Conservation (phyloP, 2,888 invertebrate genomes). For the Drepanosiphum platanoidis region DNA sequence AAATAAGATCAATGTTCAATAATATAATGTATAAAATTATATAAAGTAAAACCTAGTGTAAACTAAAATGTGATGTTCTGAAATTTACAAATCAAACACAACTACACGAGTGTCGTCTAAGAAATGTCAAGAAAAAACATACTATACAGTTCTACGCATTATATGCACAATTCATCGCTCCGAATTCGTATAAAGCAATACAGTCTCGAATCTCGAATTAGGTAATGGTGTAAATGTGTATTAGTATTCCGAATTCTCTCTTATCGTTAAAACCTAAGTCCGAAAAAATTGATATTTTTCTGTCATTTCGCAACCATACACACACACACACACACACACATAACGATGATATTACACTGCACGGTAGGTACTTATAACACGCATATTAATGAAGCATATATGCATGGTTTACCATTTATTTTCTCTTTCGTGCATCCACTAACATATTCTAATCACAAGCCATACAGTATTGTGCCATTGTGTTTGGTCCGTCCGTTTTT, state of each 20-base stretch:
- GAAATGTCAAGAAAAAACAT: too few relatives aligned
- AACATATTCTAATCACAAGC: slow-evolving; percentile 34
- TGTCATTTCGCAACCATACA: background rate
- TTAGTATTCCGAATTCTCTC: background rate
- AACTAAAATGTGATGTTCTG: too few relatives aligned
- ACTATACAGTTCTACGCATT: too few relatives aligned
- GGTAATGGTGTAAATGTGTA: too few relatives aligned
- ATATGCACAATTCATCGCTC: too few relatives aligned
- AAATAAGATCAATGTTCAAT: too few relatives aligned
- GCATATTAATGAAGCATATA: slow-evolving; percentile 15
- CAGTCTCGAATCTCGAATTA: too few relatives aligned
- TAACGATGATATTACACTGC: background rate
- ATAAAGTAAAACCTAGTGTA: too few relatives aligned
- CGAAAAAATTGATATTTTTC: background rate
- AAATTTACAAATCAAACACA: too few relatives aligned
- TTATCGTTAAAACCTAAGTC: background rate
- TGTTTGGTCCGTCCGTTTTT: background rate
- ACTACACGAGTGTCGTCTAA: too few relatives aligned
- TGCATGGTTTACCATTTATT: slow-evolving; percentile 8
- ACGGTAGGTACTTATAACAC: background rate
- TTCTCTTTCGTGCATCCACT: slow-evolving; percentile 1
- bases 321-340: background rate
- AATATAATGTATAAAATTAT: too few relatives aligned
- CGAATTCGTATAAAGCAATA: too few relatives aligned
- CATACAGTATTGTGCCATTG: slow-evolving; percentile 35